Evolutionary conservation across 1,140 invertebrate species (phyloP).

Genomic region (Leptoteleia sp.): DNA sequence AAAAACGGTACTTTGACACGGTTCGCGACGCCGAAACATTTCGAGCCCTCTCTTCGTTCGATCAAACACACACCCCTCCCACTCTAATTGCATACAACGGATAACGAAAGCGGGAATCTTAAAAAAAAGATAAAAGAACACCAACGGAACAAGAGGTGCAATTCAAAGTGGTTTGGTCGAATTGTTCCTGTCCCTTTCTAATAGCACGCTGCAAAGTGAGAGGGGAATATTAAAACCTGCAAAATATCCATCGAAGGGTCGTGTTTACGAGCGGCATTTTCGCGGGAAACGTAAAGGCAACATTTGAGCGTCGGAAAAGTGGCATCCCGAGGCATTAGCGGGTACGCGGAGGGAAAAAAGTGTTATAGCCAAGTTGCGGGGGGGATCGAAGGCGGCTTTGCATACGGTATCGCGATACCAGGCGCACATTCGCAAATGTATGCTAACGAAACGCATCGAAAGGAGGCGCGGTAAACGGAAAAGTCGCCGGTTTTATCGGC

Average conservation of each 20-base stretch:
- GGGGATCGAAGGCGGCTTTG: constrained; percentile 43
- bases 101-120: no score
- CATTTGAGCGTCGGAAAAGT: constrained; percentile 9
- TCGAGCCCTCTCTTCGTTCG: no score
- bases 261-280: constrained; percentile 4
- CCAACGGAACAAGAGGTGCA: no score
- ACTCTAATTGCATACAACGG: no score
- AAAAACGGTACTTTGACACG: constrained; percentile 2
- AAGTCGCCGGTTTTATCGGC: constrained; percentile 61
- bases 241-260: constrained; percentile 16
- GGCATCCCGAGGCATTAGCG: not conserved
- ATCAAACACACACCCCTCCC: no score
- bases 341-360: constrained; percentile 16
- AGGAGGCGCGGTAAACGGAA: constrained; percentile 60
- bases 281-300: constrained; percentile 19
- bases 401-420: constrained; percentile 45
- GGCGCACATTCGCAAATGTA: constrained; percentile 55
- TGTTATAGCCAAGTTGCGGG: constrained; percentile 12
- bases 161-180: no score
- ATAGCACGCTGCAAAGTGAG: not conserved
- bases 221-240: not conserved
- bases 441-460: constrained; percentile 59
- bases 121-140: no score
- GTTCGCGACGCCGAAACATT: no score
- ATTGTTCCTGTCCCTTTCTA: not conserved